Base-by-base conservation (phyloP, 2,888 invertebrate genomes). In the Drosophila suboccidentalis region DNA sequence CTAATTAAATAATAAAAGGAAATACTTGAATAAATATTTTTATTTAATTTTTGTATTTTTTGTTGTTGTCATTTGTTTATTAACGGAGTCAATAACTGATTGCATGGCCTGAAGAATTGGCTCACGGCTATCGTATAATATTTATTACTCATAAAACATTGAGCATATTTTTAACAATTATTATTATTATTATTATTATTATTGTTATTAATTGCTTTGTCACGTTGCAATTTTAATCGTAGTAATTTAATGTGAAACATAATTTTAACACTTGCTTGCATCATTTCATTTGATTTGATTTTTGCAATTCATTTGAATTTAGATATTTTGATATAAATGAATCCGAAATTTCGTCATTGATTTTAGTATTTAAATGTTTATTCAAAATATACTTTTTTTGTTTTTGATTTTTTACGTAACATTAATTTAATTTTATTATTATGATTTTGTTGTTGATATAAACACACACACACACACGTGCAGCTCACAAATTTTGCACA, bases 1-100 rank as follows among this genome's bases (percentile, higher is more conserved):
- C 87, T 87, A 71, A 71, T 74, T 74, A 67, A 84, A 78, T 67
- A 71, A 61, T 11, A 15, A 68, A 78, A 38, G 13, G 15, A 38
- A 68, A 66, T 51, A 17, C 15, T 55, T 50, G 43, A 38, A 49
- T 62, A 55, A 63, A 61, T 62, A 29, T 66, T 34, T 34, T 50
- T 47, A 26, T 41, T 39, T n/a, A n/a, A n/a, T 10, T 26, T 19
- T 32, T 19, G 19, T 19, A 9, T 46, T 60, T 22, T 22, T 22
- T 22, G 22, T 22, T 22, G 22, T 22, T 22, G 22, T 43, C 10
- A 19, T 54, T 49, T 60, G 34, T 11, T 53, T 57, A 46, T 58
- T 50, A 32, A 58, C 41, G 19, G 8, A 68, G 62, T 67, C 60
- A 73, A 53, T 44, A 67, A 64, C 50, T 73, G 50, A 64, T 66